Conservation (phyloP, 2,113 vertebrate genomes). For the Rhynchomys soricoides region DNA sequence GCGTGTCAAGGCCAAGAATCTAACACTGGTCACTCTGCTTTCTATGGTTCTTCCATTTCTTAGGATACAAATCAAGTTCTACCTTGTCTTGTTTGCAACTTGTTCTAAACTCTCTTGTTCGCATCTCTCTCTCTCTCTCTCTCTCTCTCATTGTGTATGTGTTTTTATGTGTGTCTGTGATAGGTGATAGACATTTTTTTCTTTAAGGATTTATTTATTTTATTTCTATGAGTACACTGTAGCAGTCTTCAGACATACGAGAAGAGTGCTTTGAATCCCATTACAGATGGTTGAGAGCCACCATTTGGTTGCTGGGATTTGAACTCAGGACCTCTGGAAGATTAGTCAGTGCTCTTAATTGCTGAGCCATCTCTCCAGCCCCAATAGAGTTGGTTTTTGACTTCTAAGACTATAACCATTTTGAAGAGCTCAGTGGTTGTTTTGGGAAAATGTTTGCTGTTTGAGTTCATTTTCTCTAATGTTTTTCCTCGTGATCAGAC, state of each 20-base stretch:
- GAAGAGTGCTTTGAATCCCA: too few species aligned
- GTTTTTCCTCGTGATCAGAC: neutral
- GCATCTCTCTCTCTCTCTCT: too few species aligned
- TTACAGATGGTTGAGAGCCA: too few species aligned
- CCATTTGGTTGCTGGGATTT: too few species aligned
- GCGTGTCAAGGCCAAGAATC: neutral
- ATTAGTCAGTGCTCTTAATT: too few species aligned
- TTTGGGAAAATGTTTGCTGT: neutral
- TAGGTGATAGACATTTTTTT: too few species aligned
- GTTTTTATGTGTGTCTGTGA: neutral
- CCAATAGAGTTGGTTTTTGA: neutral
- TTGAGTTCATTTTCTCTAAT: neutral
- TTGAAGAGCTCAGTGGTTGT: neutral
- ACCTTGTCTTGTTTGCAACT: too few species aligned
- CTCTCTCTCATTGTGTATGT: neutral
- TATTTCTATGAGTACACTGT: too few species aligned
- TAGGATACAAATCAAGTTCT: neutral
- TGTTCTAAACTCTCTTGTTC: neutral
- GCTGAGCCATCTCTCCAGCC: too few species aligned
- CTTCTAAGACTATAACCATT: neutral
- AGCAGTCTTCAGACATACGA: too few species aligned
- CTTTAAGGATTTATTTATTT: too few species aligned
- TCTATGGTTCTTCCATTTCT: neutral
- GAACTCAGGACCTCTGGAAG: too few species aligned
- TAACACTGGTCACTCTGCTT: neutral